Evolutionary conservation across 2,888 invertebrate species (phyloP).

Genomic region (Timema podura): DNA sequence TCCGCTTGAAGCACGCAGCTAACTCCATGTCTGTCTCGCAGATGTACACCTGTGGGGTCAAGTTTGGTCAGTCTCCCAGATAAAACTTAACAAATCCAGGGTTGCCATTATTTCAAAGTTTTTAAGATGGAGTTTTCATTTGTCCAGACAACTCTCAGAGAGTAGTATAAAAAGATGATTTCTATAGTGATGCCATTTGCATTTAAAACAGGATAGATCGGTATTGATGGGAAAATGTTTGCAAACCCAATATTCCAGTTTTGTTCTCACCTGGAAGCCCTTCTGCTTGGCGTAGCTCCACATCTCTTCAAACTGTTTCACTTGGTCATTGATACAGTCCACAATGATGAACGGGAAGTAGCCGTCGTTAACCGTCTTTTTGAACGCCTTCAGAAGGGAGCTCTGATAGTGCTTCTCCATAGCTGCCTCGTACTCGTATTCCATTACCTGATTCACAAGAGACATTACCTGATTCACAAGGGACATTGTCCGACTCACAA

Average conservation of each 20-base stretch:
- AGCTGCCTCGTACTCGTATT: constrained; percentile 83
- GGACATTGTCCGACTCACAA: no score
- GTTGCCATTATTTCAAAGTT: no score
- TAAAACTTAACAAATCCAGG: no score
- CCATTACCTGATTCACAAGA: constrained; percentile 55
- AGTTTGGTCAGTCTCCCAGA: no score
- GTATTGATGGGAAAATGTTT: no score
- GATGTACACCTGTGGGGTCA: constrained; percentile 70
- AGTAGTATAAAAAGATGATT: background rate
- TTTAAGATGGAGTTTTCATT: no score
- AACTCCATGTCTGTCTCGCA: constrained; percentile 83
- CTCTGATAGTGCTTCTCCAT: constrained; percentile 78
- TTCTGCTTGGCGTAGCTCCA: constrained; percentile 80
- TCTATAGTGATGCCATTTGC: background rate
- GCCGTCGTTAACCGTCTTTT: constrained; percentile 83
- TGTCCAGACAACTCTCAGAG: no score
- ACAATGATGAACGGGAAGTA: constrained; percentile 90
- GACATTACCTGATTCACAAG: no score
- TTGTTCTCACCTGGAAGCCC: constrained; percentile 71
- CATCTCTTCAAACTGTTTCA: constrained; percentile 80
- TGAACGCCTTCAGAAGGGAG: constrained; percentile 83
- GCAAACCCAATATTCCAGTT: background rate
- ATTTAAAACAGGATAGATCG: background rate
- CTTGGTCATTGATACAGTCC: constrained; percentile 83
- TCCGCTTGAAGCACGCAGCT: constrained; percentile 72